These are phyloP conservation scores for Petrocephalus sullivani DNA, from an alignment of 2,797 vertebrate species.

Conservation along the genomic window DNA sequence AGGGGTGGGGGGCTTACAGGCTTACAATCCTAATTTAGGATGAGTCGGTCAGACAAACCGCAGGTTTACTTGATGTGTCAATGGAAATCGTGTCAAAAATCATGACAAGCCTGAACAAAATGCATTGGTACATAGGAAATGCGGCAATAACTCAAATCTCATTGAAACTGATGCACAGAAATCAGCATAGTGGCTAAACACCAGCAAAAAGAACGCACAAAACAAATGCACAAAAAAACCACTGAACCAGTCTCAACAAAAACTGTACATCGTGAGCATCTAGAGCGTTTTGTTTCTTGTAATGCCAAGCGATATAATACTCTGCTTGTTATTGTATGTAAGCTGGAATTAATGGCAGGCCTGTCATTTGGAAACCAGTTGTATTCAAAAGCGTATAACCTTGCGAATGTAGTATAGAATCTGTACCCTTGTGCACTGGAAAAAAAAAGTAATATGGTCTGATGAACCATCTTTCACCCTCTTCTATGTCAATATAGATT, in stretches of 20 bases:
- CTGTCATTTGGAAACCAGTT: neutral
- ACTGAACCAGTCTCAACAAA: neutral
- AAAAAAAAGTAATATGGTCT: neutral
- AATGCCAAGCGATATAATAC: neutral
- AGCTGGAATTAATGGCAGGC: neutral
- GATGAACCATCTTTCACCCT: neutral
- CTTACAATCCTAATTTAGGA: neutral
- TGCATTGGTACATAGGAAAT: neutral
- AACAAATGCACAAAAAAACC: neutral
- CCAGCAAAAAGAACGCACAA: neutral
- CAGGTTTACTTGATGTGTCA: neutral
- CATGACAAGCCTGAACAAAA: neutral
- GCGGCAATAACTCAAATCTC: neutral
- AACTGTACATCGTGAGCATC: neutral
- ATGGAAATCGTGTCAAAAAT: neutral
- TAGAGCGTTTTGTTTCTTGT: neutral
- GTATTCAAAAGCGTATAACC: neutral
- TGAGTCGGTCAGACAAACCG: neutral
- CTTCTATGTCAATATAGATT: neutral
- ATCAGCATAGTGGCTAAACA: neutral
- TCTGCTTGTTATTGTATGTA: neutral
- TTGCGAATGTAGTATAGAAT: neutral
- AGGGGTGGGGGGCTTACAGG: neutral
- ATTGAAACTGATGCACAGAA: neutral
- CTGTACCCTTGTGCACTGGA: neutral